A percentile compares a stretch with the other conserved stretches of the same genome.
phyloP scores from a whole-genome alignment of 35 echinoderm and acorn worm species.

The Ophiothrix spiculata region DNA sequence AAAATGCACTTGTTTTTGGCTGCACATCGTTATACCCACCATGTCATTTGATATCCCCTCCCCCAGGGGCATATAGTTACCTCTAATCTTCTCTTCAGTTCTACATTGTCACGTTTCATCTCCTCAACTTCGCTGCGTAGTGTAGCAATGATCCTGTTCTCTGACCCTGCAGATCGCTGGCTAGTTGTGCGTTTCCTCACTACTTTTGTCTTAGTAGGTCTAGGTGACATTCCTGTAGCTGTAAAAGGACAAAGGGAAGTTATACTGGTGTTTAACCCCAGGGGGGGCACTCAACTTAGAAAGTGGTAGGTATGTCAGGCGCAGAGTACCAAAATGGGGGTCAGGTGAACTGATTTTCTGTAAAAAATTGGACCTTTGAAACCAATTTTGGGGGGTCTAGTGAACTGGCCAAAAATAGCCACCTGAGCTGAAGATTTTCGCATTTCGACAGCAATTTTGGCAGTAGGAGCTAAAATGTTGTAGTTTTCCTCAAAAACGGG shows the following conservation, averaged over 20 bases:
- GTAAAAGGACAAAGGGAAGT: background rate
- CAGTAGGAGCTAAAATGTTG: too few relatives aligned
- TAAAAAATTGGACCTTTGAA: too few relatives aligned
- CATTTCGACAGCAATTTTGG: background rate
- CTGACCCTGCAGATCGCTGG: conserved; percentile 2
- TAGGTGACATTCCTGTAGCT: background rate
- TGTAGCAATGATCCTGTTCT: background rate
- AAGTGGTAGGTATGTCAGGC: too few relatives aligned
- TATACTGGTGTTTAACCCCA: too few relatives aligned
- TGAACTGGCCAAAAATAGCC: too few relatives aligned
- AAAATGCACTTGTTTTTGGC: background rate
- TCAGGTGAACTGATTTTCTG: too few relatives aligned
- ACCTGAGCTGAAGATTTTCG: background rate
- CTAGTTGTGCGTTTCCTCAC: background rate
- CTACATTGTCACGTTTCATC: conserved; percentile 49
- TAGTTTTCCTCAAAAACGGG: too few relatives aligned
- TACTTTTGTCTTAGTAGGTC: conserved; percentile 14
- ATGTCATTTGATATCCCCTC: background rate
- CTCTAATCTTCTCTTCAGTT: conserved; percentile 38
- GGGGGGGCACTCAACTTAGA: too few relatives aligned
- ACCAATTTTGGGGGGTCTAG: too few relatives aligned
- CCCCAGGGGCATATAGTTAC: background rate
- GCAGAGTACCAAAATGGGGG: too few relatives aligned
- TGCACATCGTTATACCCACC: background rate
- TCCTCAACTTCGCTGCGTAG: conserved; percentile 26